These are phyloP conservation scores for Halocynthia roretzi DNA, from an alignment of 23 tunicate genomes.

Conservation along the genomic window DNA sequence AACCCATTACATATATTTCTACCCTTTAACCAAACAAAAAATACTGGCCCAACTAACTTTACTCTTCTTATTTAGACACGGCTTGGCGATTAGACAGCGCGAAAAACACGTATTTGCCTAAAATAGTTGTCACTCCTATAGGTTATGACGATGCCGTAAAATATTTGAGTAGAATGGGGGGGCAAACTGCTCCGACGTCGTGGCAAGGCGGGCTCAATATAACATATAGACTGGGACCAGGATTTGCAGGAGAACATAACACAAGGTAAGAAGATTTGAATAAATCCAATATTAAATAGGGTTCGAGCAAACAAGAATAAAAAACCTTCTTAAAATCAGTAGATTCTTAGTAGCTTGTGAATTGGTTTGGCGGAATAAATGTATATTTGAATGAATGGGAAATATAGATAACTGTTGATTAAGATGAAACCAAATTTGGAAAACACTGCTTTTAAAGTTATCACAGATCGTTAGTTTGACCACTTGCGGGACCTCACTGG, in stretches of 20 bases:
- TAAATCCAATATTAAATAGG: too few relatives aligned
- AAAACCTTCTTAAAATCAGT: too few relatives aligned
- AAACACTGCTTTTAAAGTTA: too few relatives aligned
- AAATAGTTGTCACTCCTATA: constrained; percentile 72
- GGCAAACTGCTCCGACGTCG: constrained; percentile 29
- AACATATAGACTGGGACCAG: constrained; percentile 77
- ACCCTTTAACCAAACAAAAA: not conserved
- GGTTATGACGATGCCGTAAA: constrained; percentile 65
- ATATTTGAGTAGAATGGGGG: constrained; percentile 48
- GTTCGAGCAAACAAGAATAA: too few relatives aligned
- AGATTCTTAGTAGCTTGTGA: too few relatives aligned
- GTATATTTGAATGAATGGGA: too few relatives aligned
- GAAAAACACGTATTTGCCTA: constrained; percentile 26
- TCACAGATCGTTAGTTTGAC: too few relatives aligned
- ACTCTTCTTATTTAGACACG: constrained; percentile 26
- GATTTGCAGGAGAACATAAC: constrained; percentile 21
- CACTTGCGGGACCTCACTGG: too few relatives aligned
- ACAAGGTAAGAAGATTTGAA: constrained; percentile 1
- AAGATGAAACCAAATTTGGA: too few relatives aligned
- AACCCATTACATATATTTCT: not conserved
- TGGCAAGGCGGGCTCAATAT: constrained; percentile 77
- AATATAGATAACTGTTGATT: too few relatives aligned
- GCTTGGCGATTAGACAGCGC: constrained; percentile 35
- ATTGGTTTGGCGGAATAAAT: too few relatives aligned
- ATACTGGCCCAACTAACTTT: not conserved